Base-by-base conservation (phyloP, 1,140 invertebrate species). In the Aphaenogaster ashmeadi region DNA sequence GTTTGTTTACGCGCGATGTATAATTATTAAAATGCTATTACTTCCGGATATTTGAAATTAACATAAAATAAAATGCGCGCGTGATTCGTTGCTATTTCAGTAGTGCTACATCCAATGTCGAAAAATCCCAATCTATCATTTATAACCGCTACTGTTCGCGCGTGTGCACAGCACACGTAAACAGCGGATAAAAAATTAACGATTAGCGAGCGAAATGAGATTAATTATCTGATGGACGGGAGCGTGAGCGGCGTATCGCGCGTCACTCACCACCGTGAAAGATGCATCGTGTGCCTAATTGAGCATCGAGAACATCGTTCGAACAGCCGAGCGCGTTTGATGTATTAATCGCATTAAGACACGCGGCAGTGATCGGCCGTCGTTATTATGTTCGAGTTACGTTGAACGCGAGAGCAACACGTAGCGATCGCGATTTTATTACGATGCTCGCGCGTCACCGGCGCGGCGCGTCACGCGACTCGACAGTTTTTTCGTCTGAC, bases 281-380 rank as follows among this genome's bases (percentile, higher is more conserved):
- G 69, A 60, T 74, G 41, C 41, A 74, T 62, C 69, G n/a, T 47
- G 44, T 44, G 62, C 78, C 80, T 84, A 84, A 84, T 84, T 84
- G 69, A 74, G 41, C 69, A 75, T 84, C 72, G 78, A 69, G 47
- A 69, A 80, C 38, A 60, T 84, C 47, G 60, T 41, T 58, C 52
- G 41, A 27, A 27, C 41, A 21, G 47, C 36, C 18, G 27, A 50
- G 60, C 60, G 60, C 77, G 44, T 52, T 66, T 36, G 77, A 80
- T 80, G 62, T 41, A 80, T 67, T 67, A 67, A 67, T 66, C 44
- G 60, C 44, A 52, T 80, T 66, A 80, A 80, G 27, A 52, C 44
- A 64, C 66, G 78, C 47, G 64, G 64, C 36, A 13, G 21, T 54
- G 78, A 54, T 38, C 56, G 66, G 8, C 64, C 66, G 66, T 69